Evolutionary conservation across 2,888 invertebrate genomes (phyloP).

Genomic region (Crepidodera aurea): DNA sequence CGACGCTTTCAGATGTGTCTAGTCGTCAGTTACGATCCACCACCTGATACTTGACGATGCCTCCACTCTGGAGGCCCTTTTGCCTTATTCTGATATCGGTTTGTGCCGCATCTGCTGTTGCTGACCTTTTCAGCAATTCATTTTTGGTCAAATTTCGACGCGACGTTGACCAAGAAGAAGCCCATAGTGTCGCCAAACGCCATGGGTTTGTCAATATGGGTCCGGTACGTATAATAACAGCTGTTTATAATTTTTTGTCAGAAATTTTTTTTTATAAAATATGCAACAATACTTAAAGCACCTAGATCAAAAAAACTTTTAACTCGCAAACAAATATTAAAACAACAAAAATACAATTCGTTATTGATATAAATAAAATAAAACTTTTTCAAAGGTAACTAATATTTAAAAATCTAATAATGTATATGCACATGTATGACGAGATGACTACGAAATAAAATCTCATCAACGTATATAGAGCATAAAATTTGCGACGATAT

Average conservation of each 20-base stretch:
- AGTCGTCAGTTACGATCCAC: conserved; percentile 41
- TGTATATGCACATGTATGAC: too few species aligned
- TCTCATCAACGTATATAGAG: too few species aligned
- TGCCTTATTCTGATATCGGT: conserved; percentile 43
- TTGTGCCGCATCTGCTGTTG: conserved; percentile 46
- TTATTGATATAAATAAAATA: too few species aligned
- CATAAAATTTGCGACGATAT: too few species aligned
- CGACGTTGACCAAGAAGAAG: conserved; percentile 78
- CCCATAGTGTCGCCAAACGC: conserved; percentile 81
- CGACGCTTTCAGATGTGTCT: conserved; percentile 30
- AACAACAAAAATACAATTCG: too few species aligned
- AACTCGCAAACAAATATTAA: too few species aligned
- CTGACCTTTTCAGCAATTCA: conserved; percentile 87
- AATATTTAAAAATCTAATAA: too few species aligned
- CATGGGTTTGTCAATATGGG: conserved; percentile 95
- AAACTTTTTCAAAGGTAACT: too few species aligned
- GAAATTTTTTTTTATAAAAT: background rate
- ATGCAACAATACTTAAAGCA: too few species aligned
- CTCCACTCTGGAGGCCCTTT: conserved; percentile 54
- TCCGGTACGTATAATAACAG: conserved; percentile 75
- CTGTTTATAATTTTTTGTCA: conserved; percentile 1
- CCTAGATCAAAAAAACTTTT: too few species aligned
- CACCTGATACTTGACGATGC: conserved; percentile 54
- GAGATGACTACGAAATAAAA: too few species aligned
- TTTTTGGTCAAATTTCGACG: conserved; percentile 91